Evolutionary conservation across 2,797 vertebrate species (phyloP), one percentile per base, ranked within the genome.

Genomic region (Notamacropus eugenii): DNA sequence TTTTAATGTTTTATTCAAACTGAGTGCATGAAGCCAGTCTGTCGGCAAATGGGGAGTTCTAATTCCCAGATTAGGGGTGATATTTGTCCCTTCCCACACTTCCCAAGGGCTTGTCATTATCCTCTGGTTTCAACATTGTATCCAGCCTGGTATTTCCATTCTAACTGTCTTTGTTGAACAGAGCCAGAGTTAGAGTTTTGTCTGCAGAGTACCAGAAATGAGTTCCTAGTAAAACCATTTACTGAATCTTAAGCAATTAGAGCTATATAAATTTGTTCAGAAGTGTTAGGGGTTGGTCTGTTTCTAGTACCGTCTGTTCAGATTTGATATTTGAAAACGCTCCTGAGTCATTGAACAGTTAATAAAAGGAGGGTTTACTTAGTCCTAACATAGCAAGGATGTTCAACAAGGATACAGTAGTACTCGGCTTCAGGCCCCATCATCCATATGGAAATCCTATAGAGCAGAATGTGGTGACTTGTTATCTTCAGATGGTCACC

Each of bases 1-100:
- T 40, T 96, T 97, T 96, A 92, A 96, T 95, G 92, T 93, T 96
- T 92, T 97, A 96, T 97, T 96, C 91, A 97, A 93, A 92, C 91
- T 24, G 91, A 97, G 52, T 59, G 46, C 90, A 94, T 57, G 91
- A 34, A 52, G 31, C 52, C 92, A 92, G 55, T 6, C 92, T 94
- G 50, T 92, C 31, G 62, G 94, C 28, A 91, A 93, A 57, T 55
- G 67, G 16, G 92, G 97, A 91, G 29, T 90, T 74, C 62, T n/a
- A 40, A 74, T 91, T 96, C 40, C 40, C 46, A 87, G 34, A 52
- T 92, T 46, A 92, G 62, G 92, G 50, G 92, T 59, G 56, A 54
- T 24, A 10, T 9, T n/a, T 0, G 29, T 2, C 24, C 54, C 91
- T 55, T 92, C 52, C 6, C 24, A 19, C 29, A 90, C 90, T 94